Evolutionary conservation across 2,888 invertebrate genomes (phyloP), one percentile per base, ranked within the genome.

Genomic region (Amphipyra berbera): DNA sequence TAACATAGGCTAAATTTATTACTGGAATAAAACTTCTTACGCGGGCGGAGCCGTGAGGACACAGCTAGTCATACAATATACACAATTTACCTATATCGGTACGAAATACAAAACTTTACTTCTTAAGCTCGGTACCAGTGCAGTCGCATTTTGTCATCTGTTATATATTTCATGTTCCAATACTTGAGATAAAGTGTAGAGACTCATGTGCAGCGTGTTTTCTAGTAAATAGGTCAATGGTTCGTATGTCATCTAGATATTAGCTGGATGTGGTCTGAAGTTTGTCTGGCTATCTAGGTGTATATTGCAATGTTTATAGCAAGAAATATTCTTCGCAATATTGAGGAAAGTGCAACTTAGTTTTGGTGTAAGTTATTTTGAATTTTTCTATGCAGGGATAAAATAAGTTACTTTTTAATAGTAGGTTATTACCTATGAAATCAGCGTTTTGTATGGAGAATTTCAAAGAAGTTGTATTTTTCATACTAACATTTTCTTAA

Each of bases 71-170:
- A 38, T 54, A 21, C n/a, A 73, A 68, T 49, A 69, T 73, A 45
- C 42, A 70, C 41, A 57, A 73, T 60, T 41, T 46, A 58, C 45
- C 12, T 30, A 40, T 15, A 52, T 67, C 37, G 46, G 67, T 61
- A 61, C 61, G 73, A 73, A 56, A 33, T 68, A 68, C 61, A 3
- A 40, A 57, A 70, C 15, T 73, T 61, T 57, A 56, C 50, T 56
- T 10, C 35, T 27, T 35, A 10, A 37, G n/a, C n/a, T n/a, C n/a
- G 61, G 42, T 41, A 40, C 7, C 30, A 15, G 27, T 6, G 54
- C 40, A 33, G 30, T 68, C 6, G 45, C 41, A 46, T 68, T 27
- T 68, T 40, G 49, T 61, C 42, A 38, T 14, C 15, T 41, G n/a
- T 44, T 45, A 45, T 27, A 46, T 57, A 54, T 27, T 49, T 57